Percentiles rank a stretch among this genome's conserved stretches.
phyloP scores from a whole-genome alignment of 2,888 invertebrate species.

The Ophonus ardosiacus region DNA sequence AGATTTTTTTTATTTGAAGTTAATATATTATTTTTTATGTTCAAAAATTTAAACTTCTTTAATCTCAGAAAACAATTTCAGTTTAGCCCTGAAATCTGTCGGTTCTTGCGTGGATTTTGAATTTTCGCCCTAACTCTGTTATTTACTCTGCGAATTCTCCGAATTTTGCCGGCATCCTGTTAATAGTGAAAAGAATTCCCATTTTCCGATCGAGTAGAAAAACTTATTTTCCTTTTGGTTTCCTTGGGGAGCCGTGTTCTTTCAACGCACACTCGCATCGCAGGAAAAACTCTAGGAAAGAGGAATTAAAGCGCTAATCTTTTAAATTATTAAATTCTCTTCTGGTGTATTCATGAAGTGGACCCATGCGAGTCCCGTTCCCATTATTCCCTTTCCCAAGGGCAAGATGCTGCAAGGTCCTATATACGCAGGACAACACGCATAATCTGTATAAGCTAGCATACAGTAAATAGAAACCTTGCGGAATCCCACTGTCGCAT shows the following conservation, averaged over 20 bases:
- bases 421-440: background rate
- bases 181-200: constrained; percentile 17
- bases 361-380: constrained; percentile 42
- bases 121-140: background rate
- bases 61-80: no score
- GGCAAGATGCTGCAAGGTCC: background rate
- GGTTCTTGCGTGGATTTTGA: background rate
- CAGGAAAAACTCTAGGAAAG: constrained; percentile 6
- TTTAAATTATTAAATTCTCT: constrained; percentile 59
- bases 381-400: constrained; percentile 38
- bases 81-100: background rate
- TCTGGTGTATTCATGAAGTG: constrained; percentile 54
- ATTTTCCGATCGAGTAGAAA: constrained; percentile 27
- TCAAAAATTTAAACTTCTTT: no score
- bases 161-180: constrained; percentile 2
- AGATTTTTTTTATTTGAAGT: no score
- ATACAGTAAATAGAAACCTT: background rate
- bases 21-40: no score
- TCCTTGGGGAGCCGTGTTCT: constrained; percentile 21
- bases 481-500: background rate
- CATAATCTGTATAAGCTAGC: background rate
- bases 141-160: background rate
- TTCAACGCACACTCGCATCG: background rate
- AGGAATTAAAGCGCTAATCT: constrained; percentile 58
- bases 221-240: constrained; percentile 38